Evolutionary conservation across 2,797 vertebrate genomes (phyloP).

Genomic region (Myiotriccus ornatus): DNA sequence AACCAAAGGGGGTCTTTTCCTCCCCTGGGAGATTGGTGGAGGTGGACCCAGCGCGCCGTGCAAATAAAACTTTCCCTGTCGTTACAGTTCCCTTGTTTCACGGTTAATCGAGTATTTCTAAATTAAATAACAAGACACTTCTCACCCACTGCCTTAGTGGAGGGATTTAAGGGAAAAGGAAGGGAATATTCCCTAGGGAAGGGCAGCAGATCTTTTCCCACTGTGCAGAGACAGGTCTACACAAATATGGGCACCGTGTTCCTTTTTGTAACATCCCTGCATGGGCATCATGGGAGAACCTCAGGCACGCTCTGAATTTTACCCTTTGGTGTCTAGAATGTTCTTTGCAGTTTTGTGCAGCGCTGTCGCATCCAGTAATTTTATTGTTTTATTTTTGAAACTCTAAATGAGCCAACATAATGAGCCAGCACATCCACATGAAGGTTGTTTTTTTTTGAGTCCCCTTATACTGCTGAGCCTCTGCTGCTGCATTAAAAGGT

Average conservation of each 20-base stretch:
- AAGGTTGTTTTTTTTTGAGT: neutral
- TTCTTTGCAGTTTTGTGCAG: neutral
- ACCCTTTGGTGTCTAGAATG: neutral
- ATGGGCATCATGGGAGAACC: neutral
- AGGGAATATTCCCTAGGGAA: neutral
- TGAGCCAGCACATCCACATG: neutral
- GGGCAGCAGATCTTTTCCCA: neutral
- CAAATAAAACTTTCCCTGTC: too few relatives aligned
- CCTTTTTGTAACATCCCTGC: neutral
- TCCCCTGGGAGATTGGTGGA: too few relatives aligned
- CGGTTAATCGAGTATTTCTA: too few relatives aligned
- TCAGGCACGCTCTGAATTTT: neutral
- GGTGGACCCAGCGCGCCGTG: too few relatives aligned
- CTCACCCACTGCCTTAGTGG: rapidly evolving
- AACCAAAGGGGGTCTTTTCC: too few relatives aligned
- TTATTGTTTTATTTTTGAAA: neutral
- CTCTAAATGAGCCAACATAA: neutral
- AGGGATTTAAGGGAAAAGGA: neutral
- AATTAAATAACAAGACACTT: too few relatives aligned
- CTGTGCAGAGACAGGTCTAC: neutral
- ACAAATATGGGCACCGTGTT: rapidly evolving
- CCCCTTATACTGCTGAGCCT: neutral
- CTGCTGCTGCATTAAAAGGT: neutral
- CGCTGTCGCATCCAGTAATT: neutral
- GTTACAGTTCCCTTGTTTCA: too few relatives aligned